Percentiles rank a stretch among this genome's conserved stretches.
These are phyloP conservation scores for Notarius quadriscutis DNA, from an alignment of 2,113 vertebrate species.

Conservation along the genomic window DNA sequence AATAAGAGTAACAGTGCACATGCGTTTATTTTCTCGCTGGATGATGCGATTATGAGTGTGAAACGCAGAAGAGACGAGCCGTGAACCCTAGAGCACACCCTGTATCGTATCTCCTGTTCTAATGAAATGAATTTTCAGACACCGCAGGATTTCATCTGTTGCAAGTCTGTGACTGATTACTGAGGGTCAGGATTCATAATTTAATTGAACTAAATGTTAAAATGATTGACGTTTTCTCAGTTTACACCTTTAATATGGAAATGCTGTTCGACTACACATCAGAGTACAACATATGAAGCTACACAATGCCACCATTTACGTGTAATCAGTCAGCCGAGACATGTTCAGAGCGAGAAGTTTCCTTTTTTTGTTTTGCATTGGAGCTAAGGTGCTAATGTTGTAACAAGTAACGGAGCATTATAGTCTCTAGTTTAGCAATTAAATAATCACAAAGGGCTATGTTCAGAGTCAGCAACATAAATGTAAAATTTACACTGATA, in stretches of 20 bases:
- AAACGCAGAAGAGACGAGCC: constrained; percentile 2
- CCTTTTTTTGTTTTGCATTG: not conserved
- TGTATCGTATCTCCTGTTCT: constrained; percentile 25
- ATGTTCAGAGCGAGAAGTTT: not conserved
- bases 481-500: not conserved
- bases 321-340: not conserved
- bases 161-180: constrained; percentile 25
- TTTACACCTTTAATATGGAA: not conserved
- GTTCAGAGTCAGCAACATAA: not conserved
- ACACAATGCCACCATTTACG: not conserved
- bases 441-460: not conserved
- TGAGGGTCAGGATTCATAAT: constrained; percentile 28
- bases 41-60: constrained; percentile 30
- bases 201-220: constrained; percentile 17
- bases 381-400: not conserved
- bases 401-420: not conserved
- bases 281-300: not conserved
- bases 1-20: not conserved
- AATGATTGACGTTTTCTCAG: constrained; percentile 15
- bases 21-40: constrained; percentile 27
- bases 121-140: constrained; percentile 9
- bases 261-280: not conserved
- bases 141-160: constrained; percentile 19
- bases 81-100: constrained; percentile 32
- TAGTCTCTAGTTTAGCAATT: not conserved